Percentiles rank a stretch among this genome's conserved stretches.
These are phyloP conservation scores for Corydoras maculifer DNA, from an alignment of 2,113 vertebrate genomes.

Conservation along the genomic window DNA sequence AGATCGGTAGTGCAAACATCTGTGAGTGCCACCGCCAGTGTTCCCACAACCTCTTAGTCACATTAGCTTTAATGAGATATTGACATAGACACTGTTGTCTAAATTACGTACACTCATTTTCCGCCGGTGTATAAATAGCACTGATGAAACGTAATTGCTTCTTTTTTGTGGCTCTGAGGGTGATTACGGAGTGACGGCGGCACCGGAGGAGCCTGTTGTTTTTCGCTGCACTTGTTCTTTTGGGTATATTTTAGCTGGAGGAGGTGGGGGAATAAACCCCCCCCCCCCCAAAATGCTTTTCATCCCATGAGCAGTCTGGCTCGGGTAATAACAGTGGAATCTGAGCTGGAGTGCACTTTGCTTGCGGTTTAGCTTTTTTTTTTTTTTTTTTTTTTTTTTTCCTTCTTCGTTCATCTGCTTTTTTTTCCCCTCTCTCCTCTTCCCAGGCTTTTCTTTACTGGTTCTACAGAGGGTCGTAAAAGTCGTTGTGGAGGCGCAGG, in stretches of 20 bases:
- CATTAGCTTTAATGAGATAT: conserved; percentile 53
- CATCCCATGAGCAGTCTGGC: conserved; percentile 12
- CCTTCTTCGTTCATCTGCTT: not conserved
- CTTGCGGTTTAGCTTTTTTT: conserved; percentile 31
- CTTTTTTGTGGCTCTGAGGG: conserved; percentile 32
- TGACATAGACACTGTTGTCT: conserved; percentile 49
- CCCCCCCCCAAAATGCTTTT: conserved; percentile 6
- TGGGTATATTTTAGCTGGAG: not conserved
- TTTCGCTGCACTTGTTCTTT: conserved; percentile 17
- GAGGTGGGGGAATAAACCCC: too few species aligned
- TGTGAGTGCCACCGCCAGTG: conserved; percentile 36
- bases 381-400: conserved; percentile 17
- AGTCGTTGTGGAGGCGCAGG: conserved; percentile 58
- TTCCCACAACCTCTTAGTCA: conserved; percentile 48
- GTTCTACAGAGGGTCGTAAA: conserved; percentile 69
- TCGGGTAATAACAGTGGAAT: conserved; percentile 33
- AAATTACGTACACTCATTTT: conserved; percentile 47
- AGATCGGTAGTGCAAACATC: conserved; percentile 45
- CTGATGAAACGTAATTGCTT: conserved; percentile 48
- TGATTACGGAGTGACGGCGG: conserved; percentile 34
- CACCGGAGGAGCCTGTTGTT: not conserved
- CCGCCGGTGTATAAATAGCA: conserved; percentile 48
- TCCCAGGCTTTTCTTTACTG: conserved; percentile 56
- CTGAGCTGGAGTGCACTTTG: conserved; percentile 30
- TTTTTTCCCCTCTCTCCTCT: conserved; percentile 29